Base-by-base conservation (phyloP, 37 sponge, comb jelly and placozoan species). In the Halisarca cf. caerulea region DNA sequence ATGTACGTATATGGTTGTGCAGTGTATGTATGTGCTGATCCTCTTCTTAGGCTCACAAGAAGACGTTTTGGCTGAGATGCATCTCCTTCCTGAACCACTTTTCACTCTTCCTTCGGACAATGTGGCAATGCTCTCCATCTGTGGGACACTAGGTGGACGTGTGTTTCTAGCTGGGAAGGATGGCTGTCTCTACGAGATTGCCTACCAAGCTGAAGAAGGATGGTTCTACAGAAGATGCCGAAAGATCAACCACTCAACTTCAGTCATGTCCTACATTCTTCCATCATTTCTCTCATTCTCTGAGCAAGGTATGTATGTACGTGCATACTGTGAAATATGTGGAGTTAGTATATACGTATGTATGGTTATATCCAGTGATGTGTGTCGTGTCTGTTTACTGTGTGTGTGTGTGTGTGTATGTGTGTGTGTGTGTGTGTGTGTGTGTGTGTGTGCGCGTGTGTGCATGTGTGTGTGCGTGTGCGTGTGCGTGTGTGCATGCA, bases 61-160 rank as follows among this genome's bases (percentile, higher is more conserved):
- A 34, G 92, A 90, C 80, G 86, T 82, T 3, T 64, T 82, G 74
- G 85, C 68, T 33, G 95, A 97, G 86, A 92, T 99, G 94, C 97
- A 96, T 68, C 92, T 99, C 2, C 99, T 92, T 42, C 99, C 97
- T 0, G 91, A 95, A 51, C 97, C 99, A 11, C 85, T 99, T 23
- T 99, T 96, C 84, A 55, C 87, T 82, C 83, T 99, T 4, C 90
- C 94, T 28, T 88, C 95, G 17, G 97, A 99, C 66, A 92, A 90
- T 34, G 88, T 96, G 21, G 85, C 84, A 41, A 90, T 96, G 89
- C 25, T 89, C 47, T 40, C 58, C 20, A 70, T 96, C 2, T 53
- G 21, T 0, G 90, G 85, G 57, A 91, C 93, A 2, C 86, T 80
- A 23, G 69, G 72, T 1, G 97, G 97, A 3, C 73, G 99, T 17